Base-by-base conservation (phyloP, 1,140 invertebrate genomes). In the Pygmarrhopalites habei region DNA sequence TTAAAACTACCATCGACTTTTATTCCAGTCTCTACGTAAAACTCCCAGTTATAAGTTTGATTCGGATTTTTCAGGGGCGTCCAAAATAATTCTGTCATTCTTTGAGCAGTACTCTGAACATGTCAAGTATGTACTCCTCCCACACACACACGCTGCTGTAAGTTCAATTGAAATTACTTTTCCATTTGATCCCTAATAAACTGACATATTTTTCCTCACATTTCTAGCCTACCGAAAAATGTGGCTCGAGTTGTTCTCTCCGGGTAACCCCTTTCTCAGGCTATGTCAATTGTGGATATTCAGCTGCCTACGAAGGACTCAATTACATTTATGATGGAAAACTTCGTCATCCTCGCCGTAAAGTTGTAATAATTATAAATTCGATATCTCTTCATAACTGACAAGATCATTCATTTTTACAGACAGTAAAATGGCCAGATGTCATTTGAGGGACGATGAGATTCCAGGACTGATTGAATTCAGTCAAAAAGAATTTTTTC, bases 311-410 rank as follows among this genome's bases (percentile, higher is more conserved):
- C 23, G 7, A 49, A 19, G 46, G 46, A 12, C 19, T 49, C 7
- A 49, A 49, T 49, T 49, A 49, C 46, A 49, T 49, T 49, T 49
- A 49, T 49, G 23, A 49, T 19, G 46, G 46, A 7, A 5, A 23
- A 14, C 10, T 49, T 15, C 7, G 7, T 49, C 46, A 49, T 49
- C 46, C 46, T 15, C 7, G 5, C 12, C 12, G 46, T 49, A 49
- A 41, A n/a, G n/a, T n/a, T n/a, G n/a, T n/a, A n/a, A n/a, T n/a
- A n/a, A n/a, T n/a, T n/a, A n/a, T n/a, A n/a, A n/a, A n/a, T n/a
- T n/a, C n/a, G n/a, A n/a, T n/a, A n/a, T n/a, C n/a, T n/a, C n/a
- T n/a, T n/a, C n/a, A n/a, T n/a, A n/a, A n/a, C n/a, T n/a, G n/a
- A n/a, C n/a, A n/a, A n/a, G n/a, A n/a, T n/a, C n/a, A n/a, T n/a